Evolutionary conservation across 2,797 vertebrate species (phyloP).

Genomic region (Sylvilagus floridanus): DNA sequence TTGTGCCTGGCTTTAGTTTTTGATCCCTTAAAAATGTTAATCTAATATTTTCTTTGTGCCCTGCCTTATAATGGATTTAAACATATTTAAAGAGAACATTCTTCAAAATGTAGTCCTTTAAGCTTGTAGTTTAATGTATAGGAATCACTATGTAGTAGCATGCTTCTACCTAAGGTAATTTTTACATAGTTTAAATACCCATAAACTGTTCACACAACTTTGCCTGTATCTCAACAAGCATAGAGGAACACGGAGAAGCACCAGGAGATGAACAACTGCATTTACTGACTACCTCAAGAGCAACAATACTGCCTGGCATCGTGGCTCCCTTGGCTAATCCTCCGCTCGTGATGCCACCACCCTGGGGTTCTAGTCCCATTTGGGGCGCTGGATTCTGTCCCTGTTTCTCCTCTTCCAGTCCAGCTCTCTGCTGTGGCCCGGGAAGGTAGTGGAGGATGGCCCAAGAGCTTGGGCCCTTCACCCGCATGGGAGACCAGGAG

Average conservation of each 20-base stretch:
- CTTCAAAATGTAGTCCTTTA: background rate
- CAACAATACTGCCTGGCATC: too few relatives aligned
- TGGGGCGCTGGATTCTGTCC: too few relatives aligned
- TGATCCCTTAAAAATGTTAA: background rate
- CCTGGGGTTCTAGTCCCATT: too few relatives aligned
- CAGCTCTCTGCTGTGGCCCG: too few relatives aligned
- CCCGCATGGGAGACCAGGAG: too few relatives aligned
- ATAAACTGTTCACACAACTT: background rate
- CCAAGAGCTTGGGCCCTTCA: too few relatives aligned
- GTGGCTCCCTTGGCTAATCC: too few relatives aligned
- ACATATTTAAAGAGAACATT: background rate
- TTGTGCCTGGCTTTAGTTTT: background rate
- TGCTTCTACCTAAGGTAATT: background rate
- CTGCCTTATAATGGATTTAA: background rate
- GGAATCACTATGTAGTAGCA: background rate
- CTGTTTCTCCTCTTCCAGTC: too few relatives aligned
- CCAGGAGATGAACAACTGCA: background rate
- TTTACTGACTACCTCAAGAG: conserved; percentile 33
- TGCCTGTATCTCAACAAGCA: background rate
- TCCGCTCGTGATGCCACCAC: too few relatives aligned
- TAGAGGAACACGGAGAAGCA: background rate
- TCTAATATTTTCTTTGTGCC: background rate
- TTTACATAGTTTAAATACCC: background rate
- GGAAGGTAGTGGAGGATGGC: too few relatives aligned
- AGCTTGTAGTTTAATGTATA: background rate